phyloP scores from a whole-genome alignment of 2,797 vertebrate genomes.

The Protosalanx chinensis region DNA sequence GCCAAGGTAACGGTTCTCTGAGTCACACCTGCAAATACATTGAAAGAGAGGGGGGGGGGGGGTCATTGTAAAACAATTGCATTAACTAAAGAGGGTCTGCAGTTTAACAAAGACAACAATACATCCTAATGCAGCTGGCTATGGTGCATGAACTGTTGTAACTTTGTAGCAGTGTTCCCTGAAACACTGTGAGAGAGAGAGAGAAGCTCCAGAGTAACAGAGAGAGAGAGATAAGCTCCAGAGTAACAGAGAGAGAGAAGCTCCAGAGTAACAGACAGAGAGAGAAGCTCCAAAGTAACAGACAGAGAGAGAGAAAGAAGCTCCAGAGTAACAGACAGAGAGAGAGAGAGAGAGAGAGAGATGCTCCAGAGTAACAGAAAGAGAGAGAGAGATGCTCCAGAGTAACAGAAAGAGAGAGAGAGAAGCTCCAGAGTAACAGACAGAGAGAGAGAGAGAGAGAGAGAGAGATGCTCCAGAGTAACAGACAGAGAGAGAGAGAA shows the following conservation, averaged over 20 bases:
- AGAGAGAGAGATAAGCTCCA: neutral
- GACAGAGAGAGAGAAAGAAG: neutral
- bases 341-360: too few relatives aligned
- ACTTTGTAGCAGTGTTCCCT: too few relatives aligned
- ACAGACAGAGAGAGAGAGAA: neutral
- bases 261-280: neutral
- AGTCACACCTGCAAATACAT: constrained; percentile 83
- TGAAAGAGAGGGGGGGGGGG: neutral
- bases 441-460: neutral
- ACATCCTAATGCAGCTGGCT: too few relatives aligned
- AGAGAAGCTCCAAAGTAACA: neutral
- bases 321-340: neutral
- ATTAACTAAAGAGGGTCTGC: neutral
- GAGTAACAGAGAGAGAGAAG: too few relatives aligned
- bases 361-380: constrained; percentile 9
- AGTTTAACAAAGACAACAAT: too few relatives aligned
- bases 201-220: neutral
- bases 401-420: neutral
- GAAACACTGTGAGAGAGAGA: too few relatives aligned
- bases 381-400: neutral
- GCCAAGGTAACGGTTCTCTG: constrained; percentile 94
- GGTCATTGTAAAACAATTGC: neutral
- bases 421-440: constrained; percentile 3
- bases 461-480: neutral
- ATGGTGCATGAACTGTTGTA: too few relatives aligned